Evolutionary conservation across 1,140 invertebrate genomes (phyloP), one percentile per base, ranked within the genome.

Genomic region (Tyrophagus putrescentiae): DNA sequence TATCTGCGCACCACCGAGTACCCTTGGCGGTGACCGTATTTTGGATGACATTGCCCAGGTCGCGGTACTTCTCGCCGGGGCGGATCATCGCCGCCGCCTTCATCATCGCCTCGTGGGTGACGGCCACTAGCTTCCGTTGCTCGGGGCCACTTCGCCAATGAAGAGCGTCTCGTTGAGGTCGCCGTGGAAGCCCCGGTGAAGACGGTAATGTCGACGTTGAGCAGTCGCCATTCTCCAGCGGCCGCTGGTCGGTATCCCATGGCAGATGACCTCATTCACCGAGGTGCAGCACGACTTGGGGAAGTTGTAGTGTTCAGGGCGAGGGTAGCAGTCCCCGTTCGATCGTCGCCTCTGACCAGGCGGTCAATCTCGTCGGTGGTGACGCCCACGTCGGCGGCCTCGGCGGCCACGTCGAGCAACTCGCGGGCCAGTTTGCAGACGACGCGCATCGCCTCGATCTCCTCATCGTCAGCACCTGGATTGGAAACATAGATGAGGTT

Each of bases 261-360:
- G 94, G 70, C 94, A 98, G 68, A 98, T 98, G 21, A 91, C 92
- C 78, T 99, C 95, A 77, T 99, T 99, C 0, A 66, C 62, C 60
- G 65, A 71, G 68, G 95, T 98, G 74, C 95, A 98, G 73, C 94
- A 98, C 33, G 92, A 96, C 65, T 92, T 92, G 9, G 96, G 96
- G 72, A 98, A 99, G 65, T 91, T 82, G 72, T 98, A 96, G 73
- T 99, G 99, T 72, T 98, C 98, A 0, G 96, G 95, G n/a, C 92
- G 97, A 0, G 96, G 96, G 73, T 99, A 99, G 71, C 95, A 98
- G 62, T 98, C 91, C n/a, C 42, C 89, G 76, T 71, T 98, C 95
- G 64, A 98, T 83, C 65, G 87, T 92, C 1, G 94, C 92, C 65
- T 80, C 78, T 71, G 4, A 79, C 76, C 33, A 77, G 62, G 66